phyloP scores from a whole-genome alignment of 2,888 invertebrate species.

The Acronicta alni region DNA sequence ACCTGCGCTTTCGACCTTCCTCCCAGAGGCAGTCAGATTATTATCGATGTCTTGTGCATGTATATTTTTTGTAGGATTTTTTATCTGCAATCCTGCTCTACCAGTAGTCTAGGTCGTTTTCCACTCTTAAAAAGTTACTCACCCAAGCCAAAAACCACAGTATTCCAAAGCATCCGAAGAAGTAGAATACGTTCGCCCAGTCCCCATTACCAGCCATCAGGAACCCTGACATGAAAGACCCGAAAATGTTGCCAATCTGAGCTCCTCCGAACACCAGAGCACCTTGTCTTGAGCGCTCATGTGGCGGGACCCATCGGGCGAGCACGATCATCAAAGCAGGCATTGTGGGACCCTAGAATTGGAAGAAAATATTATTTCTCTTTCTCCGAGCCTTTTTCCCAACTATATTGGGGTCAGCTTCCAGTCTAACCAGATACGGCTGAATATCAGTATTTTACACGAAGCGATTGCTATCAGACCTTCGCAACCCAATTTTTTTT shows the following conservation, averaged over 20 bases:
- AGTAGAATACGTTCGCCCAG: conserved; percentile 90
- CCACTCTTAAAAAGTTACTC: conserved; percentile 48
- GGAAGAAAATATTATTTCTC: not conserved
- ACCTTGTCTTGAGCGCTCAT: conserved; percentile 89
- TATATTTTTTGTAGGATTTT: too few species aligned
- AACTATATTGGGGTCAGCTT: too few species aligned
- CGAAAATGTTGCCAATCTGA: conserved; percentile 89
- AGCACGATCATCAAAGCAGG: conserved; percentile 91
- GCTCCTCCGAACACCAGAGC: conserved; percentile 90
- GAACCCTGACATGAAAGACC: conserved; percentile 88
- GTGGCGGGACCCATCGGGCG: conserved; percentile 90
- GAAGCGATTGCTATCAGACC: too few species aligned
- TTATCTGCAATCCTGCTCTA: too few species aligned
- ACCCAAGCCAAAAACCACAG: conserved; percentile 89
- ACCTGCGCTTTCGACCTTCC: too few species aligned
- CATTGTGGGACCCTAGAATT: conserved; percentile 92
- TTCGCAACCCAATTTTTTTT: too few species aligned
- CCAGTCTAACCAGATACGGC: too few species aligned
- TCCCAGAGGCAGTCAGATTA: too few species aligned
- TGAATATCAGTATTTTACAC: too few species aligned
- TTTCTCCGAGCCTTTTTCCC: too few species aligned
- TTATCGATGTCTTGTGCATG: too few species aligned
- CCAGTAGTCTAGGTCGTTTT: too few species aligned
- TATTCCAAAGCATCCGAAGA: conserved; percentile 89
- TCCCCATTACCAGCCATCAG: conserved; percentile 86